Evolutionary conservation across 64 coral and sea anemone genomes (phyloP), one percentile per base, ranked within the genome.

Genomic region (Pocillopora verrucosa): DNA sequence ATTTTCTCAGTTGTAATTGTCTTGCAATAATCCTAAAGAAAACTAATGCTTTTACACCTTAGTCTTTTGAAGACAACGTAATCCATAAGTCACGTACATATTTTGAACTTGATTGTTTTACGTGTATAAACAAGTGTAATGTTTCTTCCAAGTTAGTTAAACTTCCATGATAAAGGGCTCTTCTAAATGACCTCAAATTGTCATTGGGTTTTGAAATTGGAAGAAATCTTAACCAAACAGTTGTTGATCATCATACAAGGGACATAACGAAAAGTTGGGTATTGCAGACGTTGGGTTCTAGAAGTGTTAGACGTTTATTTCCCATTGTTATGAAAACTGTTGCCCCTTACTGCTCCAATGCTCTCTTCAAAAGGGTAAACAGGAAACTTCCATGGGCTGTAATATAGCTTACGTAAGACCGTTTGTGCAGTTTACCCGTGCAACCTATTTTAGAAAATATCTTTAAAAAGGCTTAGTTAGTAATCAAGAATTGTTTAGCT

Each of bases 81-180:
- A 7, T 51, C 7, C 41, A 51, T 51, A 51, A 51, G 41, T 51
- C 41, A 51, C 41, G 41, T 51, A 51, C 61, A 2, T 41, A 67
- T 65, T 60, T 65, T 16, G 1, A 65, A 65, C 41, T 67, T 16
- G 80, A 83, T 67, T 83, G 20, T 37, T 80, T 17, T 63, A 16
- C 35, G 80, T 62, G 16, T 16, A 83, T 37, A 41, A 83, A 83
- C 80, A 83, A 45, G 80, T 36, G 60, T 65, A 38, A 65, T 16
- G 65, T 65, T 83, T 83, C 80, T 65, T 38, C 62, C 67, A 17
- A 30, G 30, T 38, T 20, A 11, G 61, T 67, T 83, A 16, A 17
- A 41, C 41, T 3, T 1, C 34, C 67, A 36, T 68, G 80, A 83
- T 83, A 67, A 22, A 30, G 80, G 2, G 16, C 35, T 37, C 67